Base-by-base conservation (phyloP, 2,888 invertebrate genomes). In the Glyphotaelius pellucidus region DNA sequence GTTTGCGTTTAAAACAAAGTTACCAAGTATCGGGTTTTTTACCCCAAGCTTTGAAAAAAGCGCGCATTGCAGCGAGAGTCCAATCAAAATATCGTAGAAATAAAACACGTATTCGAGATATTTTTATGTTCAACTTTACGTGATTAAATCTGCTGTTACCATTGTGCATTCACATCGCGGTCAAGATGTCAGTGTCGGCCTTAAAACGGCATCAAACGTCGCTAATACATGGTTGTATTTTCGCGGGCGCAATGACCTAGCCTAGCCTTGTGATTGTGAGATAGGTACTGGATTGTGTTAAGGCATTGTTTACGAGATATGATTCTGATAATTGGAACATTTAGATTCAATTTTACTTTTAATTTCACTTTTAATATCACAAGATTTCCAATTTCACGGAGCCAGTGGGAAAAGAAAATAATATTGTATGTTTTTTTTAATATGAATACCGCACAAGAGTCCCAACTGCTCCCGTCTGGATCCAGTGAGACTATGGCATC, bases 131-230 rank as follows among this genome's bases (percentile, higher is more conserved):
- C 67, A 67, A 25, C 67, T 67, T 67, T 67, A 67, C 67, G 67
- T n/a, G 67, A n/a, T 67, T 67, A 25, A 25, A 67, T 67, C 67
- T 83, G 19, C 35, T 83, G 31, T 25, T 35, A 35, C 83, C 15
- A 83, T 83, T 83, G 25, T 38, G 83, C 35, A 83, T 83, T 32
- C 83, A 32, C 15, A 83, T 32, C 83, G 83, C 83, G 83, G 83
- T 35, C 15, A 32, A 83, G 25, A n/a, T 35, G 38, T 83, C 83
- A n/a, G 35, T 11, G 38, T 35, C 25, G 83, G 19, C 11, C 67
- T 67, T n/a, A 67, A 52, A 52, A 67, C n/a, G 83, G 83, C 35
- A 19, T 67, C 67, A n/a, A 38, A 25, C 35, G 35, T 32, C 25
- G 19, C 83, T 35, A 38, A 35, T 83, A 32, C 83, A 25, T 38